Evolutionary conservation across 2,113 vertebrate species (phyloP), one percentile per base, ranked within the genome.

Genomic region (Chaetodon auriga): DNA sequence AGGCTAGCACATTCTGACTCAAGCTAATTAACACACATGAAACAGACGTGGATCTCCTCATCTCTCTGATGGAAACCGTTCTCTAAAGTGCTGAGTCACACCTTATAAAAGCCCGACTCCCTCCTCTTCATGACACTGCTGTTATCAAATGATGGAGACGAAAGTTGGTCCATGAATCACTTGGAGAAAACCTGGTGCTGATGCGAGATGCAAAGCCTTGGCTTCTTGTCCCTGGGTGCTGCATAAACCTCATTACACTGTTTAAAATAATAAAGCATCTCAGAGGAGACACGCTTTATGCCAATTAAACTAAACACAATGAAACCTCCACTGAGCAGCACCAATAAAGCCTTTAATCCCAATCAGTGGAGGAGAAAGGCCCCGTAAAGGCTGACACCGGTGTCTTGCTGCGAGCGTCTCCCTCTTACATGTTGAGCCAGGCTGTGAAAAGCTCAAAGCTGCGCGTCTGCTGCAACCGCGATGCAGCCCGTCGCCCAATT

Each of bases 201-300:
- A 70, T 61, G 68, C 61, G 41, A 18, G 53, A 78, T 78, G 53
- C 38, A 79, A 75, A 88, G 79, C 48, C 30, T 74, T 60, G 25
- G 49, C 74, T 62, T 61, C 19, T 71, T 48, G 45, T 84, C 73
- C 78, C 69, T 76, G n/a, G 35, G 71, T 0, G 16, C 57, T 51
- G n/a, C 78, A 70, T 81, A 90, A 85, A 80, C 53, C 78, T 81
- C 65, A 81, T 91, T 90, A 85, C 54, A 14, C 73, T 81, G 51
- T 84, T 88, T 83, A 55, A 73, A 87, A 84, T 78, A 85, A 89
- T 84, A 80, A 89, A 81, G 81, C 78, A 23, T 60, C 92, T 73
- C 83, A 68, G 43, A 76, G 60, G 86, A 87, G 74, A 73, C 21
- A 54, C 14, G 54, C 82, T 85, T 57, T 75, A 58, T 57, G 73